Evolutionary conservation across 2,797 vertebrate species (phyloP).

Genomic region (Yasuhikotakia modesta): DNA sequence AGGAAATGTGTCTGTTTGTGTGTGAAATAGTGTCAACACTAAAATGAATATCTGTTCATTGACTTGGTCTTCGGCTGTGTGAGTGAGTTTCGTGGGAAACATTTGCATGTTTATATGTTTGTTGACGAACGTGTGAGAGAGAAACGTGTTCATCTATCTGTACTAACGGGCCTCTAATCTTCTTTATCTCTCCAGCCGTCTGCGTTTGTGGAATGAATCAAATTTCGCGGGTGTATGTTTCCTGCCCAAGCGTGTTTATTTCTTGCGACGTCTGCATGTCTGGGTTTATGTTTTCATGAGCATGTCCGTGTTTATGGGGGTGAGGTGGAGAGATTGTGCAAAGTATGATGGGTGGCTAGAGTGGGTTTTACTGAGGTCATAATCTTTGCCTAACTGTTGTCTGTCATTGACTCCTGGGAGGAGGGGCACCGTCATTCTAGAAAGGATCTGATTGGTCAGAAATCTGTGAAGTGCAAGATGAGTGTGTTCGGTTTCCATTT

Average conservation of each 20-base stretch:
- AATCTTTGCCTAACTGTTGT: conserved; percentile 48
- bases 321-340: neutral
- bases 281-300: conserved; percentile 1
- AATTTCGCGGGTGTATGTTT: conserved; percentile 69
- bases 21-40: neutral
- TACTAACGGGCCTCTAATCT: conserved; percentile 74
- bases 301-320: conserved; percentile 35
- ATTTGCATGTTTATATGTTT: conserved; percentile 34
- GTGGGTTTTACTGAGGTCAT: conserved; percentile 61
- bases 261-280: conserved; percentile 10
- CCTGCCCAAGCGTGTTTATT: conserved; percentile 37
- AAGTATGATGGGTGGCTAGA: conserved; percentile 7
- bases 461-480: neutral
- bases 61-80: neutral
- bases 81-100: neutral
- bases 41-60: conserved; percentile 17
- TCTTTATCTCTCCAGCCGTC: conserved; percentile 71
- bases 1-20: neutral
- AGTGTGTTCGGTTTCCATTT: neutral
- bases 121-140: neutral
- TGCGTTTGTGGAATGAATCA: conserved; percentile 76
- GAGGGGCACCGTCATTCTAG: neutral
- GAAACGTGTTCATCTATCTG: conserved; percentile 48
- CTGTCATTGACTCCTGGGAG: neutral
- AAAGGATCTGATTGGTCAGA: too few species aligned